Evolutionary conservation across 1,140 invertebrate species (phyloP).

Genomic region (Drosophila asahinai): DNA sequence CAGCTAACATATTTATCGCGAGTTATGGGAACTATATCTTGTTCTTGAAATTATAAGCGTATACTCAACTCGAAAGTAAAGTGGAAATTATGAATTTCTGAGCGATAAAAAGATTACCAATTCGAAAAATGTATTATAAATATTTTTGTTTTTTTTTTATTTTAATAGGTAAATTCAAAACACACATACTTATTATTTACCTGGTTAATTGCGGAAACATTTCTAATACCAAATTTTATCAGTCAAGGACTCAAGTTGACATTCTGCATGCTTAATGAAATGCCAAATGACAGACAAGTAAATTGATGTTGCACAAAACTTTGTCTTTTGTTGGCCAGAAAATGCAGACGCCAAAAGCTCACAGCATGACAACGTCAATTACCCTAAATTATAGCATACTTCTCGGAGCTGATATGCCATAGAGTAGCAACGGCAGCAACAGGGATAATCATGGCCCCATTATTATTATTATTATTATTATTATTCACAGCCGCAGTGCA

Average conservation of each 20-base stretch:
- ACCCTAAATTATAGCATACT: conserved; percentile 31
- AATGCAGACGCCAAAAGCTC: not conserved
- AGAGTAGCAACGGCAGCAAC: conserved; percentile 4
- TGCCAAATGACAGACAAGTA: conserved; percentile 44
- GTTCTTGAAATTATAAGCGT: too few relatives aligned
- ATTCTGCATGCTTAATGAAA: conserved; percentile 51
- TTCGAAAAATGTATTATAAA: too few relatives aligned
- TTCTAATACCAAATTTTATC: too few relatives aligned
- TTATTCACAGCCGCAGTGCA: conserved; percentile 54
- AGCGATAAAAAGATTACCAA: too few relatives aligned
- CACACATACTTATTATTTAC: too few relatives aligned
- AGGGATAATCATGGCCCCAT: conserved; percentile 28
- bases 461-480: conserved; percentile 15
- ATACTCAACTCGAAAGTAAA: too few relatives aligned
- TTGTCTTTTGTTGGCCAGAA: not conserved
- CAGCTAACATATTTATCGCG: too few relatives aligned
- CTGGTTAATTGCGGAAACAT: too few relatives aligned
- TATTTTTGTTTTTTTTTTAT: too few relatives aligned
- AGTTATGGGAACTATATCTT: too few relatives aligned
- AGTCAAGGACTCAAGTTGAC: not conserved
- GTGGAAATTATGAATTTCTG: too few relatives aligned
- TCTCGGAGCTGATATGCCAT: conserved; percentile 22
- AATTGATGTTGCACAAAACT: conserved; percentile 27
- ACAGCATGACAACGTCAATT: conserved; percentile 27
- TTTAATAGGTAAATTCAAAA: not conserved